Conservation (phyloP, 2,888 invertebrate species). For the Orthosia incerta region DNA sequence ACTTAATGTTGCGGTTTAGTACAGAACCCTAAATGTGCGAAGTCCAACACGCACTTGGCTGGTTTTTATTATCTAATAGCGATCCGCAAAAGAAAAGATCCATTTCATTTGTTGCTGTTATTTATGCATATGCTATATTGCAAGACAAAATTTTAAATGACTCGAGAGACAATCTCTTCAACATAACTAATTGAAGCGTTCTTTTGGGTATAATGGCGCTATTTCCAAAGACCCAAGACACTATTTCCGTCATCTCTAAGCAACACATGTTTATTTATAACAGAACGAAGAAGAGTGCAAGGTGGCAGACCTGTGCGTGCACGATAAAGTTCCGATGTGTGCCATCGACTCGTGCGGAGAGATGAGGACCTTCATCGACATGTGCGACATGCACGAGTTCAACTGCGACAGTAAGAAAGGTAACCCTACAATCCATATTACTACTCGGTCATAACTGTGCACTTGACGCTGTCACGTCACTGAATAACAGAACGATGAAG, state of each 20-base stretch:
- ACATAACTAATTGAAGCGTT: no score
- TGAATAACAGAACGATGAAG: constrained; percentile 82
- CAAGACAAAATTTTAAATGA: no score
- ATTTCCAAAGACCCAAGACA: background rate
- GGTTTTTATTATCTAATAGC: no score
- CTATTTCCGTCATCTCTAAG: background rate
- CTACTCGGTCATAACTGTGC: no score
- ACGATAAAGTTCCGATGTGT: constrained; percentile 89
- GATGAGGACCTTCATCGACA: constrained; percentile 88
- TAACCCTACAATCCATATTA: constrained; percentile 44
- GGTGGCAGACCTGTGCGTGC: constrained; percentile 86
- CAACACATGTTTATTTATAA: background rate
- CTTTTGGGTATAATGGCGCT: background rate
- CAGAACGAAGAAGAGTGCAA: constrained; percentile 89
- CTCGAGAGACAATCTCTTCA: no score
- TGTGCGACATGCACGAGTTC: constrained; percentile 88
- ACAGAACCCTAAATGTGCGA: no score
- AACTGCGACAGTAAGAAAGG: constrained; percentile 89
- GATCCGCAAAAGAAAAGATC: background rate
- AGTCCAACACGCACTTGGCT: no score
- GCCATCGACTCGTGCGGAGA: constrained; percentile 89
- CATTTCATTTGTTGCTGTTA: background rate
- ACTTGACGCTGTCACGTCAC: no score
- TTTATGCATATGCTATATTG: background rate
- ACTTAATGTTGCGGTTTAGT: no score